Evolutionary conservation across 2,888 invertebrate species (phyloP).

Genomic region (Trilocha varians): DNA sequence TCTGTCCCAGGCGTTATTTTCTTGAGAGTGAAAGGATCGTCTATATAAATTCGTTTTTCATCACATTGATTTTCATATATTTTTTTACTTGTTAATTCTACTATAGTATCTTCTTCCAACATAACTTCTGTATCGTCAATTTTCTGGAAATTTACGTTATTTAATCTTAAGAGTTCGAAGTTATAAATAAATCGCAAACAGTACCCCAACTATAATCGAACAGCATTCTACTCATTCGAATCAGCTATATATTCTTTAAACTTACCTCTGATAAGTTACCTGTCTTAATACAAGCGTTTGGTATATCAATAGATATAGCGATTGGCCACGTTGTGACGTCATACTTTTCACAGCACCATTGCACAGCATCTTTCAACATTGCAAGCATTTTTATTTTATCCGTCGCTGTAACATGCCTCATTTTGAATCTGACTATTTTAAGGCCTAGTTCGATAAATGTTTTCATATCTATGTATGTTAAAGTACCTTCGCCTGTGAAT

Average conservation of each 20-base stretch:
- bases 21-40: slow-evolving; percentile 27
- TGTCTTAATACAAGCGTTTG: slow-evolving; percentile 34
- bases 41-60: slow-evolving; percentile 29
- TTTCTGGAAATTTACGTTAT: slow-evolving; percentile 8
- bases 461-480: slow-evolving; percentile 27
- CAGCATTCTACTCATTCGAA: too few relatives aligned
- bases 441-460: slow-evolving; percentile 29
- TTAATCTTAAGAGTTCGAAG: too few relatives aligned
- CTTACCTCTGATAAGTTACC: slow-evolving; percentile 23
- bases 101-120: slow-evolving; percentile 15
- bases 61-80: slow-evolving; percentile 30
- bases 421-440: slow-evolving; percentile 25
- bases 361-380: slow-evolving; percentile 18
- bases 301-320: slow-evolving; percentile 32
- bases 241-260: not conserved
- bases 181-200: too few relatives aligned
- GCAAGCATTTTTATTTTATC: slow-evolving; percentile 19
- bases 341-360: slow-evolving; percentile 30
- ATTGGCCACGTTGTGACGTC: slow-evolving; percentile 31
- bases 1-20: slow-evolving; percentile 27
- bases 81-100: slow-evolving; percentile 26
- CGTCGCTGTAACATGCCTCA: slow-evolving; percentile 22
- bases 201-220: not conserved
- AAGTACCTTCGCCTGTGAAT: slow-evolving; percentile 17
- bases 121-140: slow-evolving; percentile 5